Evolutionary conservation across 2,797 vertebrate species (phyloP), one percentile per base, ranked within the genome.

Genomic region (Neostethus bicornis): DNA sequence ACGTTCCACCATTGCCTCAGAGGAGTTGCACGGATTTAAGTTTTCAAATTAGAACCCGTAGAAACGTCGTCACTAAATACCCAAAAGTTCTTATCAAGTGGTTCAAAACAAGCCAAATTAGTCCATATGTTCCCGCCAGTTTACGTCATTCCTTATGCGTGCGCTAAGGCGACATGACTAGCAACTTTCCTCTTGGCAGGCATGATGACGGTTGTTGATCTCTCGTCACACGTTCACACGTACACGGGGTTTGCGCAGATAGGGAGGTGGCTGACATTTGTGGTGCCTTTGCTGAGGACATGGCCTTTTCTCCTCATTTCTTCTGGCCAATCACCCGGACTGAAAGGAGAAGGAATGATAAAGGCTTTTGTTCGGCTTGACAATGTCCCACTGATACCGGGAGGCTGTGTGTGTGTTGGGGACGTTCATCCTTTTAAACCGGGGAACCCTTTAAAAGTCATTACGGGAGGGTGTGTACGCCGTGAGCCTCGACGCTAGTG

Each of bases 191-290:
- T n/a, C 67, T 57, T 60, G 74, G 74, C 70, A 70, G 61, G 63
- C 62, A 67, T n/a, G 56, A 75, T 72, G 65, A 57, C 66, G 45
- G 75, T 58, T 72, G 66, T 73, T 61, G 63, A 71, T 73, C 47
- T 66, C 44, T 29, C 50, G 48, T 70, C 42, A 58, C 45, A 41
- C 26, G 57, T 34, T 49, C 48, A 42, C 60, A 56, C 54, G 58
- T 44, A 61, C 55, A 70, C 64, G 57, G 16, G 8, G 53, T 31
- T 26, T 62, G 50, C 39, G 66, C 65, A 59, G 83, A 86, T 83
- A 79, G 71, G 66, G 74, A 76, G 75, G 81, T 83, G 81, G 73
- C 69, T 85, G 84, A 85, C 84, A 86, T 86, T 85, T 86, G 66
- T 77, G 68, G 64, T 52, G 62, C 46, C 74, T 80, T 70, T 46